phyloP scores from a whole-genome alignment of 2,797 vertebrate species.

The Micrastur ruficollis region DNA sequence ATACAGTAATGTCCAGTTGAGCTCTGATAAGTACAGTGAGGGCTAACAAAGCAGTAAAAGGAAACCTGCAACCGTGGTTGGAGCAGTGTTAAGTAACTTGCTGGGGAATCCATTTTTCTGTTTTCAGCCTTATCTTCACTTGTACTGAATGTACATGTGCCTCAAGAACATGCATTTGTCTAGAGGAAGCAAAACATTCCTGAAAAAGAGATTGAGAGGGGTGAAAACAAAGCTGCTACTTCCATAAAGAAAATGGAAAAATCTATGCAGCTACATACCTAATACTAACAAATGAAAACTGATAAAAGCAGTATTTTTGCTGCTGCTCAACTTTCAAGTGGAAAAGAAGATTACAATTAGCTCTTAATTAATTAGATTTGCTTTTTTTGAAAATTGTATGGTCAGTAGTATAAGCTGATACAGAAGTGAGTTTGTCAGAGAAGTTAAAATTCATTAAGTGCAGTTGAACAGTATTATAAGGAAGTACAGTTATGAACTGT shows the following conservation, averaged over 20 bases:
- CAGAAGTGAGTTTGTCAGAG: neutral
- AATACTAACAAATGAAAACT: neutral
- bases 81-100: neutral
- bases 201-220: neutral
- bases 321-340: neutral
- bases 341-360: neutral
- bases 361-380: neutral
- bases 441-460: neutral
- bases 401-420: neutral
- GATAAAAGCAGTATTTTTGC: neutral
- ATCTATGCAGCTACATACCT: neutral
- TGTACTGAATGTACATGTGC: neutral
- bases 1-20: neutral
- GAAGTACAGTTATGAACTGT: neutral
- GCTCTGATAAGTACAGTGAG: neutral
- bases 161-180: neutral
- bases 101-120: neutral
- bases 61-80: neutral
- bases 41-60: neutral
- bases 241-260: neutral
- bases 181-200: neutral
- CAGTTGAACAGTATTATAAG: neutral
- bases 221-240: neutral
- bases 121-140: neutral
- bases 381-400: neutral